Conservation (phyloP, 2,888 invertebrate genomes). For the Acrobeloides nanus region DNA sequence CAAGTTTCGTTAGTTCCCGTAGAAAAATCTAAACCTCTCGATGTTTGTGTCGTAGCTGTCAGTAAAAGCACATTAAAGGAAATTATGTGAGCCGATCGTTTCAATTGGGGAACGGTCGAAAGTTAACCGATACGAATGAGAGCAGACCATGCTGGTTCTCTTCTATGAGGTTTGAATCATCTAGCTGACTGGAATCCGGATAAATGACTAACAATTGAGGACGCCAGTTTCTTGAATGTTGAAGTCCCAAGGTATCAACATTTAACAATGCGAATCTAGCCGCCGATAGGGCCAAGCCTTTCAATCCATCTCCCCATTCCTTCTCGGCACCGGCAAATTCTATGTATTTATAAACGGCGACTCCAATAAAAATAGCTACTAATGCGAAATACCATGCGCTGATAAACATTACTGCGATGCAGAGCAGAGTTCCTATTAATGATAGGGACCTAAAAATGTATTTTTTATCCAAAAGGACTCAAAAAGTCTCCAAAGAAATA, state of each 20-base stretch:
- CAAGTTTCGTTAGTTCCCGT: no score
- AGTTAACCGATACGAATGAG: no score
- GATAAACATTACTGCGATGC: constrained; percentile 96
- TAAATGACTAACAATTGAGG: constrained; percentile 75
- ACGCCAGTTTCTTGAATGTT: constrained; percentile 93
- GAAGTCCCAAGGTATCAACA: constrained; percentile 86
- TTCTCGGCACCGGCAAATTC: constrained; percentile 97
- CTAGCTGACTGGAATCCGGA: constrained; percentile 7
- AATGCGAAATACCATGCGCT: constrained; percentile 92
- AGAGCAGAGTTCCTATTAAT: constrained; percentile 74
- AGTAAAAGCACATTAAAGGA: no score
- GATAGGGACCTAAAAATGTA: no score
- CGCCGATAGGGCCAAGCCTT: constrained; percentile 91
- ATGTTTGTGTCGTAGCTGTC: no score
- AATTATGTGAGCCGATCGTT: no score
- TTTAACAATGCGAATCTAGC: constrained; percentile 88
- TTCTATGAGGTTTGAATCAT: constrained; percentile 54
- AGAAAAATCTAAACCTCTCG: no score
- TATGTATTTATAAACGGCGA: constrained; percentile 66
- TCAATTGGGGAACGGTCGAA: no score
- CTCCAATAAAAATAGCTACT: constrained; percentile 86
- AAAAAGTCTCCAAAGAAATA: no score
- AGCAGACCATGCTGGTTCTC: constrained; percentile 88
- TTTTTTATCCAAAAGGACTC: no score
- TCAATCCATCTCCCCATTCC: constrained; percentile 99